These are phyloP conservation scores for Scomber colias DNA, from an alignment of 2,113 vertebrate species.

Conservation along the genomic window DNA sequence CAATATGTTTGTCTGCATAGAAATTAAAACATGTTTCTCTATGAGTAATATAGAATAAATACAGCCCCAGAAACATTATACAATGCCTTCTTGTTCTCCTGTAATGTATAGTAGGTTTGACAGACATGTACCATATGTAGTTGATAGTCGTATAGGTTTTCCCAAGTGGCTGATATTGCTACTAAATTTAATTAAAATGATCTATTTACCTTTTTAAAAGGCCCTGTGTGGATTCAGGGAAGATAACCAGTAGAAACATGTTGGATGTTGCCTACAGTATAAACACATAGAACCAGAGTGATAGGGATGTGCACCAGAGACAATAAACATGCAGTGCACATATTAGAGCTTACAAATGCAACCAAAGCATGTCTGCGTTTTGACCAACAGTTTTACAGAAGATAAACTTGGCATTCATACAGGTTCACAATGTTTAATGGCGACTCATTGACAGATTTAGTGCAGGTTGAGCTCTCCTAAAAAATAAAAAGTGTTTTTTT, in stretches of 20 bases:
- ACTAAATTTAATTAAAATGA: background rate
- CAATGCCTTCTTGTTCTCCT: background rate
- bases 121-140: background rate
- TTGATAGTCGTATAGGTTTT: background rate
- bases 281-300: conserved; percentile 4
- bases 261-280: background rate
- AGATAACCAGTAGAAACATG: conserved; percentile 21
- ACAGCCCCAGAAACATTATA: background rate
- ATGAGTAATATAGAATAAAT: conserved; percentile 3
- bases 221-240: background rate
- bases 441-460: background rate
- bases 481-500: no score
- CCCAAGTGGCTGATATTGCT: background rate
- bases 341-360: background rate
- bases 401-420: background rate
- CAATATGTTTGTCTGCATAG: conserved; percentile 22
- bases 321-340: background rate
- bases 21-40: conserved; percentile 6
- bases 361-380: background rate
- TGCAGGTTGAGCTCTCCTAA: no score
- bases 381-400: background rate
- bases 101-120: background rate
- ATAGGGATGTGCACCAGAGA: background rate
- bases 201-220: background rate
- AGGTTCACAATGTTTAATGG: background rate